Percentiles rank a stretch among this genome's conserved stretches.
Conservation (phyloP, 2,797 vertebrate species). For the Mallotus villosus region DNA sequence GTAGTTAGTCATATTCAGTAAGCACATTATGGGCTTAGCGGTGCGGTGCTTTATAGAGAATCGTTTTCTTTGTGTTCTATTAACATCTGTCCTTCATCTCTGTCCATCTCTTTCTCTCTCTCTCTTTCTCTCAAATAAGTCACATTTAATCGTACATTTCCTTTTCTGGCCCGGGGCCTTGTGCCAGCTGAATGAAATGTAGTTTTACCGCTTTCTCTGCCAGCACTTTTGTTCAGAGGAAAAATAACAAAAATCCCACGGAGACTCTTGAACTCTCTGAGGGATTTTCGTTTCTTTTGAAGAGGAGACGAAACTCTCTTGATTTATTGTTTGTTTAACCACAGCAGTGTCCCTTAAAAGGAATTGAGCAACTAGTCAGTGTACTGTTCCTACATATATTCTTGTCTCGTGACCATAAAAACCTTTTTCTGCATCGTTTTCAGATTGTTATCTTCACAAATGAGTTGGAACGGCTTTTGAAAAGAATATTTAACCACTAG, state of each 20-base stretch:
- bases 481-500: constrained; percentile 54
- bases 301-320: constrained; percentile 67
- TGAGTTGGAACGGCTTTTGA: constrained; percentile 51
- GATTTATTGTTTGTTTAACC: constrained; percentile 75
- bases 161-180: constrained; percentile 75
- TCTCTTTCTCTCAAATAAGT: constrained; percentile 72
- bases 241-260: constrained; percentile 73
- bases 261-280: constrained; percentile 72
- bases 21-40: constrained; percentile 22
- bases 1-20: constrained; percentile 22
- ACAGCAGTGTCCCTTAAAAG: constrained; percentile 68
- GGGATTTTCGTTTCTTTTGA: constrained; percentile 67
- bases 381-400: constrained; percentile 66
- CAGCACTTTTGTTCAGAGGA: constrained; percentile 75
- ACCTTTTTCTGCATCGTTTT: constrained; percentile 61
- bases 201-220: constrained; percentile 71
- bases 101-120: constrained; percentile 54
- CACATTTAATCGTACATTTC: constrained; percentile 79
- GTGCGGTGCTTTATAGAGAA: constrained; percentile 20
- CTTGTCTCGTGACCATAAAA: constrained; percentile 59
- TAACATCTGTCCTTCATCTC: constrained; percentile 31
- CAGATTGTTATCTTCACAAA: constrained; percentile 62
- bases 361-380: constrained; percentile 64
- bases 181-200: constrained; percentile 78
- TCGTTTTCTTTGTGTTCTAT: constrained; percentile 6